These are phyloP conservation scores for Heterohyrax brucei DNA, from an alignment of 2,797 vertebrate genomes.

Conservation along the genomic window DNA sequence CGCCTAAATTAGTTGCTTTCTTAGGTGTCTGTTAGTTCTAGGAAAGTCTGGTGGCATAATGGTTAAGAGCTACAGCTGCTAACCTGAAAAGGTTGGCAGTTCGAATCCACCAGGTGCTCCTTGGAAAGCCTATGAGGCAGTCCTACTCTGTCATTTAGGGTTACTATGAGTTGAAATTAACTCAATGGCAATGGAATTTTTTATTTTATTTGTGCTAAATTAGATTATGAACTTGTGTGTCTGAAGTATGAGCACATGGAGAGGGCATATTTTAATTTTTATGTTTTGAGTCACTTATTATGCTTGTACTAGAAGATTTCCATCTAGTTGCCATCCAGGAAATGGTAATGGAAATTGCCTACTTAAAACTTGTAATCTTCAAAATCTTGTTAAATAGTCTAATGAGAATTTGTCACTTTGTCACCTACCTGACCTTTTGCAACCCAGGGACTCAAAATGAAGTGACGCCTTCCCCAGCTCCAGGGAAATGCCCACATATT, in stretches of 20 bases:
- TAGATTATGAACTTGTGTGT: constrained; percentile 54
- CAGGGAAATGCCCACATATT: constrained; percentile 46
- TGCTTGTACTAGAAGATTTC: constrained; percentile 74
- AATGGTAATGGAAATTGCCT: constrained; percentile 76
- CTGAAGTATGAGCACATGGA: constrained; percentile 65
- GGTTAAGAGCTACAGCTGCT: too few relatives aligned
- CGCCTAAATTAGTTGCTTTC: constrained; percentile 21
- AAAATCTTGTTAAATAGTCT: constrained; percentile 75
- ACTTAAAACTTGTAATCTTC: constrained; percentile 64
- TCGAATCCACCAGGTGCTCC: too few relatives aligned
- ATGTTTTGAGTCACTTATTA: constrained; percentile 69
- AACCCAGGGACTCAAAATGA: constrained; percentile 63
- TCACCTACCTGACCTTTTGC: constrained; percentile 81
- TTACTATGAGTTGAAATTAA: too few relatives aligned
- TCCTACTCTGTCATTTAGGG: too few relatives aligned
- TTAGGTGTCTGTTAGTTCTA: not conserved
- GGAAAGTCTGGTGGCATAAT: too few relatives aligned
- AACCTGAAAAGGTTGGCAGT: too few relatives aligned
- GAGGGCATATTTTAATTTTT: constrained; percentile 66
- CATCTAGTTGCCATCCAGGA: constrained; percentile 64
- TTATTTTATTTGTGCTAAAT: not conserved
- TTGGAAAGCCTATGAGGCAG: too few relatives aligned
- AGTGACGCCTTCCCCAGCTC: constrained; percentile 14
- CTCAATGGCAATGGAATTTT: too few relatives aligned
- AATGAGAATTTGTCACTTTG: constrained; percentile 81